Evolutionary conservation across 2,888 invertebrate species (phyloP).

Genomic region (Tanypteryx hageni): DNA sequence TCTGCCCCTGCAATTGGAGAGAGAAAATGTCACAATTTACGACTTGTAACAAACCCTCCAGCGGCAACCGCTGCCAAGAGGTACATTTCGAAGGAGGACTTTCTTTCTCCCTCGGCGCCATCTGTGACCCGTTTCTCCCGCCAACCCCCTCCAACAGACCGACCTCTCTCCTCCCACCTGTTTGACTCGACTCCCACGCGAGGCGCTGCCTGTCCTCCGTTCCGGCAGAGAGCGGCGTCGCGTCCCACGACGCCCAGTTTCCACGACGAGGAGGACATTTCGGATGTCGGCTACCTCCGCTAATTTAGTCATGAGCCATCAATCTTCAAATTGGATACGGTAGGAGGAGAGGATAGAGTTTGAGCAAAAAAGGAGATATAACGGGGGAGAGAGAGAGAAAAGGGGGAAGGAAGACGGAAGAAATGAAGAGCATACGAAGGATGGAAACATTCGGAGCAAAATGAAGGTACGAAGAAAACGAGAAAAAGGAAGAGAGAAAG

Average conservation of each 20-base stretch:
- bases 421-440: no score
- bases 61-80: neutral
- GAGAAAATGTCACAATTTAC: neutral
- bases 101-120: neutral
- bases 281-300: neutral
- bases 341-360: neutral
- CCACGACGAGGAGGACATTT: neutral
- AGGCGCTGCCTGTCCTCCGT: neutral
- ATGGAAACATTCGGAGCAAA: no score
- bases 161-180: neutral
- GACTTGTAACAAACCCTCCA: neutral
- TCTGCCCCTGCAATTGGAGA: neutral
- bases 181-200: neutral
- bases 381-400: no score
- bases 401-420: no score
- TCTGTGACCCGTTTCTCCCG: neutral
- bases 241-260: neutral
- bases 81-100: neutral
- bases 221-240: neutral
- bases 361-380: neutral
- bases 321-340: neutral
- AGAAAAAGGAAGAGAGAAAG: no score
- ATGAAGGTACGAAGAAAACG: no score
- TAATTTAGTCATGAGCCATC: neutral
- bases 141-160: neutral